phyloP scores from a whole-genome alignment of 2,797 vertebrate genomes.

The Margarornis squamiger region DNA sequence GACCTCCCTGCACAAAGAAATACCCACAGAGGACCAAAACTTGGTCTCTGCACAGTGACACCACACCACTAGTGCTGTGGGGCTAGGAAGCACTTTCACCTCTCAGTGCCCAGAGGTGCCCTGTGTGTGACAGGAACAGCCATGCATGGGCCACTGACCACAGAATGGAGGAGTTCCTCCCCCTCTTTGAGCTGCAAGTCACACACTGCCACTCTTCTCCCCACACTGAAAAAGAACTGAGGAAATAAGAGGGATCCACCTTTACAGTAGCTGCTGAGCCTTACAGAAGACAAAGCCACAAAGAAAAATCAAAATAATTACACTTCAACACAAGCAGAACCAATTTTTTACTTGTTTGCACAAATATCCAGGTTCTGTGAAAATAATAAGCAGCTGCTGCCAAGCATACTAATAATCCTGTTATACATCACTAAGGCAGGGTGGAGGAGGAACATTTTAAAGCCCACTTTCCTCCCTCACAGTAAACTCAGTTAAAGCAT shows the following conservation, averaged over 20 bases:
- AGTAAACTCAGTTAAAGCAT: conserved; percentile 41
- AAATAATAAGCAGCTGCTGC: conserved; percentile 52
- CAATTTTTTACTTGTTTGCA: conserved; percentile 9
- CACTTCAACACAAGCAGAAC: neutral
- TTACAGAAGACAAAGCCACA: neutral
- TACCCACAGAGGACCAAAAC: neutral
- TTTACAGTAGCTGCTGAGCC: neutral
- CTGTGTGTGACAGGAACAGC: neutral
- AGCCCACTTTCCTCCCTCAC: conserved; percentile 61
- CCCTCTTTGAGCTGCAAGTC: neutral
- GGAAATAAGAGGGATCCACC: neutral
- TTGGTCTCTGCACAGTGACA: neutral
- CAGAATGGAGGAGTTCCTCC: neutral
- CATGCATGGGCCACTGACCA: rapidly evolving
- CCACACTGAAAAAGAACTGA: neutral
- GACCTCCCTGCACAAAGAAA: neutral
- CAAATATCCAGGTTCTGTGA: conserved; percentile 39
- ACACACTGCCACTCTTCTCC: neutral
- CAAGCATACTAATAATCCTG: conserved; percentile 49
- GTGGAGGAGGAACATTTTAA: conserved; percentile 61
- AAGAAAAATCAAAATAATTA: neutral
- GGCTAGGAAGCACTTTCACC: neutral
- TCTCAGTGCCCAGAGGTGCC: neutral
- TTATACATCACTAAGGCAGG: conserved; percentile 36
- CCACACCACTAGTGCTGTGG: rapidly evolving